Conservation (phyloP, 2,888 invertebrate genomes). For the Blera fallax region DNA sequence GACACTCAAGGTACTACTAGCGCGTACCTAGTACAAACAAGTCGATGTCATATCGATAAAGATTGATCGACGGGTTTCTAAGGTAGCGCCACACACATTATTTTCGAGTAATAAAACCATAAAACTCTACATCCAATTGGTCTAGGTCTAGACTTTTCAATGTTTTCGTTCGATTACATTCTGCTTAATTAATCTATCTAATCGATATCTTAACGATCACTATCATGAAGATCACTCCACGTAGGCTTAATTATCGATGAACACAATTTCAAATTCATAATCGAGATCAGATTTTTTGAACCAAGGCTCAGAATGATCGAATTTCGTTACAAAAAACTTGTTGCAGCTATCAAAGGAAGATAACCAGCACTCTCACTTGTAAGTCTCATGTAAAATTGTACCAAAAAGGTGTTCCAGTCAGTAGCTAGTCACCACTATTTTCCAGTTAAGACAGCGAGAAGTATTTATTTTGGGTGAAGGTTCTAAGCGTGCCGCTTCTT, state of each 20-base stretch:
- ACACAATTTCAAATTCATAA: background rate
- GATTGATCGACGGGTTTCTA: background rate
- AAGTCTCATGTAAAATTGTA: background rate
- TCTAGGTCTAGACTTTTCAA: conserved; percentile 5
- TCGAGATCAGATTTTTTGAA: background rate
- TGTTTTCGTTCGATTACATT: conserved; percentile 15
- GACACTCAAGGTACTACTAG: background rate
- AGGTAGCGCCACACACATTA: conserved; percentile 9
- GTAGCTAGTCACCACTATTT: background rate
- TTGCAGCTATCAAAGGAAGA: background rate
- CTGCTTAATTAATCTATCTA: conserved; percentile 28
- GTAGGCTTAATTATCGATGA: background rate
- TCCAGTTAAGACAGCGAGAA: background rate
- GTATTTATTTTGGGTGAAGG: background rate
- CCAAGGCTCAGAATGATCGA: background rate
- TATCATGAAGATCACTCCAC: background rate
- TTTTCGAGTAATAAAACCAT: conserved; percentile 10
- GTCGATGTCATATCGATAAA: background rate
- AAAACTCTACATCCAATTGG: background rate
- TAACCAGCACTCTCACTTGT: background rate
- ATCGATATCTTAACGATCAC: conserved; percentile 27
- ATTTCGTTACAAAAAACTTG: background rate
- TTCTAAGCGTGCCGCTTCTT: conserved; percentile 11
- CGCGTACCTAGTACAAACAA: background rate
- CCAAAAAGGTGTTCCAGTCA: background rate